Conservation (phyloP, 1,140 invertebrate genomes). For the Drosophila neocordata region DNA sequence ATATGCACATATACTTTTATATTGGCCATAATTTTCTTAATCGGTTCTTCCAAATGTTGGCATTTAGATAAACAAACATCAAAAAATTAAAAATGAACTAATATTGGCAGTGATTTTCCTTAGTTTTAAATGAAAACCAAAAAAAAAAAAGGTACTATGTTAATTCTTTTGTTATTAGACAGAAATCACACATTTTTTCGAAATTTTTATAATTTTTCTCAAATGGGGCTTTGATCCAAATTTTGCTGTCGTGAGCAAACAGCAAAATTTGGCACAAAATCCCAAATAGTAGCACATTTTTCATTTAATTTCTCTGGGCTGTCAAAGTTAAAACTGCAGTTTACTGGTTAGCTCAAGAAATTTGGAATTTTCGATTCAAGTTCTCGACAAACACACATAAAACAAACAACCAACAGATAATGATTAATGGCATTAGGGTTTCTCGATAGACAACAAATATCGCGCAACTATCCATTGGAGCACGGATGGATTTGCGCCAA, state of each 20-base stretch:
- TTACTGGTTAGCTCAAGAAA: constrained; percentile 33
- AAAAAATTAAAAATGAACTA: background rate
- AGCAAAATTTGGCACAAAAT: constrained; percentile 75
- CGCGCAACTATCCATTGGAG: constrained; percentile 60
- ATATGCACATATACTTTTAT: constrained; percentile 24
- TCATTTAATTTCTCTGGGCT: constrained; percentile 8
- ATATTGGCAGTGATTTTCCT: constrained; percentile 46
- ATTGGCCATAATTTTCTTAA: constrained; percentile 21
- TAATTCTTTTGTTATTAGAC: background rate
- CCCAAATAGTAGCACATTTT: background rate
- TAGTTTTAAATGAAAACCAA: constrained; percentile 2
- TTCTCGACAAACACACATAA: too few species aligned
- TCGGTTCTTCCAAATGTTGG: constrained; percentile 67
- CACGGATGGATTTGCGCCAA: constrained; percentile 49
- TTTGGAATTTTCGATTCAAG: constrained; percentile 54
- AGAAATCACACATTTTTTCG: constrained; percentile 58
- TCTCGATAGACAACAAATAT: constrained; percentile 11
- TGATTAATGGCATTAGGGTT: constrained; percentile 12
- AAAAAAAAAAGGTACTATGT: constrained; percentile 29
- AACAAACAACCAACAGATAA: constrained; percentile 6
- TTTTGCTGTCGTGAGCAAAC: constrained; percentile 82
- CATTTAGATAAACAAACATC: constrained; percentile 41
- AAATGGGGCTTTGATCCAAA: constrained; percentile 54
- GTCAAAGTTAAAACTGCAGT: constrained; percentile 65
- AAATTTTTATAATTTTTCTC: constrained; percentile 20